Evolutionary conservation across 2,113 vertebrate genomes (phyloP), one percentile per base, ranked within the genome.

Genomic region (Zingel zingel): DNA sequence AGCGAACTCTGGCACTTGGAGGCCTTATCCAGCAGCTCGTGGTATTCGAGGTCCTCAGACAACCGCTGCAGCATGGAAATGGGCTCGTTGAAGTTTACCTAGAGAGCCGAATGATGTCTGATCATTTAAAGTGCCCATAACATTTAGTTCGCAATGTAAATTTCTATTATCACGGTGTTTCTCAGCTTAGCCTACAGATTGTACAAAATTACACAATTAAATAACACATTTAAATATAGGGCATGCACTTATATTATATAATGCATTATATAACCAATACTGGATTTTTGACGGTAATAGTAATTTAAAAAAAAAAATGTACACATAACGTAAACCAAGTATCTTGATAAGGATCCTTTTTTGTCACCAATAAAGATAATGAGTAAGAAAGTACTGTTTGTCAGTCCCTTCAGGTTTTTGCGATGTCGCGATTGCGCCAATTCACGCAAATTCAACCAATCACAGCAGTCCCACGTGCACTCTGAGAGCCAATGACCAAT

Each of bases 71-170:
- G 97, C 98, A 99, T 99, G 68, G 98, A 99, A 54, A 99, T 94
- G 48, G 98, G 98, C 90, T 99, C 98, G 0, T 99, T 99, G 95
- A 99, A 99, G 89, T 99, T 99, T 19, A 99, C 98, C 98, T 98
- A 13, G 19, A 78, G 12, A 7, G 43, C 4, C 66, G 6, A 63
- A 18, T 5, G 2, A 12, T 9, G 43, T 19, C 18, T 10, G 15
- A 12, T 39, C 30, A 68, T 27, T 19, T 47, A 30, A 12, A 67
- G 27, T 3, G 25, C 9, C 10, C 10, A 21, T 19, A 30, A 50
- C 18, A 21, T 19, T 30, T 9, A 10, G 19, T 43, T 43, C 1
- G 33, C 43, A 63, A 14, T 21, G 11, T 43, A 39, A n/a, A 43
- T 3, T 21, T 45, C n/a, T 25, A 48, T n/a, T n/a, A 15, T 9